Evolutionary conservation across 2,797 vertebrate genomes (phyloP).

Genomic region (Pteropus rufus): DNA sequence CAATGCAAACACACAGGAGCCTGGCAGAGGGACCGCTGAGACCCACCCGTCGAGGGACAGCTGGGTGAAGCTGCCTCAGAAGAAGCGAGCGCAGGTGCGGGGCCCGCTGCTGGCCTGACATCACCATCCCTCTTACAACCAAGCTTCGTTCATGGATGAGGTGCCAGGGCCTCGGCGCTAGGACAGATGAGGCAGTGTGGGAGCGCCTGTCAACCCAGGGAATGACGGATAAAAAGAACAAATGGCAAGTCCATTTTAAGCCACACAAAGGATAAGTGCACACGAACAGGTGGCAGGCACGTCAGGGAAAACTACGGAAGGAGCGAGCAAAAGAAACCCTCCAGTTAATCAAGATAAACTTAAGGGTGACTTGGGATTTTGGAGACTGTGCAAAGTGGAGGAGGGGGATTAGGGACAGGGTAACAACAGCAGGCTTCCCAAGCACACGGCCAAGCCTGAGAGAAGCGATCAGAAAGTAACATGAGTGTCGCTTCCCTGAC

Average conservation of each 20-base stretch:
- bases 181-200: background rate
- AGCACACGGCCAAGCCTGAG: background rate
- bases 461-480: background rate
- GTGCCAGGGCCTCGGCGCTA: background rate
- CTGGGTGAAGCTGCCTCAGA: background rate
- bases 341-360: background rate
- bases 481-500: background rate
- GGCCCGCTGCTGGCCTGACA: background rate
- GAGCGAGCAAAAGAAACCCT: background rate
- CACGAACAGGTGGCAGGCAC: background rate
- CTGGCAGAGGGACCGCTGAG: background rate
- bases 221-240: background rate
- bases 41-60: background rate
- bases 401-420: background rate
- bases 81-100: background rate
- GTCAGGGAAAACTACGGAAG: too few relatives aligned
- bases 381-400: background rate
- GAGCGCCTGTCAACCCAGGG: background rate
- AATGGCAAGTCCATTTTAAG: background rate
- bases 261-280: background rate
- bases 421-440: background rate
- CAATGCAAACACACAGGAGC: background rate
- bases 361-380: background rate
- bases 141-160: too few relatives aligned
- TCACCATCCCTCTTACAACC: background rate